Evolutionary conservation across 2,113 vertebrate species (phyloP).

Genomic region (Prietella phreatophila): DNA sequence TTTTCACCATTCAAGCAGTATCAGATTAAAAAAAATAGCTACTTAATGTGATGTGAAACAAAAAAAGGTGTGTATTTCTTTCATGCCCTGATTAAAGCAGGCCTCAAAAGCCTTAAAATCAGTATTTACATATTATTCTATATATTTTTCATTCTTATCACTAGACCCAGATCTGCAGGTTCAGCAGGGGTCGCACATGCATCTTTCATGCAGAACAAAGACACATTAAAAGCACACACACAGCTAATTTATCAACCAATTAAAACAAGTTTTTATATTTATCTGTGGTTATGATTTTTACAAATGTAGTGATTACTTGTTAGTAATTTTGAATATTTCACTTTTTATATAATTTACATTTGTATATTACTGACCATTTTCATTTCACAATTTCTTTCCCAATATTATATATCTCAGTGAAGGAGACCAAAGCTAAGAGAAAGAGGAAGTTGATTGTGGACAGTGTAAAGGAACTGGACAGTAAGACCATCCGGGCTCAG

Average conservation of each 20-base stretch:
- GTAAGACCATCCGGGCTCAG: constrained; percentile 97
- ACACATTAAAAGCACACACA: neutral
- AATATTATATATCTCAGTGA: constrained; percentile 74
- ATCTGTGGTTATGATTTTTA: neutral
- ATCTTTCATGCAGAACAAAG: neutral
- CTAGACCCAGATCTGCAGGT: neutral
- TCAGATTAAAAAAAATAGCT: neutral
- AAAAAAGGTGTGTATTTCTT: neutral
- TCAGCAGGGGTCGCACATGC: neutral
- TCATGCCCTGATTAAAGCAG: neutral
- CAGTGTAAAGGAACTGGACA: constrained; percentile 97
- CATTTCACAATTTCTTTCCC: neutral
- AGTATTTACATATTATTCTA: neutral
- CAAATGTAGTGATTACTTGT: neutral
- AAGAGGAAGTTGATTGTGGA: constrained; percentile 99
- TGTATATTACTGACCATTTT: neutral
- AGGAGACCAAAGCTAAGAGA: constrained; percentile 98
- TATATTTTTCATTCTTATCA: neutral
- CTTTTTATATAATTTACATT: neutral
- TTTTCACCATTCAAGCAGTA: neutral
- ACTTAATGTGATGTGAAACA: neutral
- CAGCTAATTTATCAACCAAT: neutral
- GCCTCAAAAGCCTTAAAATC: neutral
- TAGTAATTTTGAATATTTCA: neutral
- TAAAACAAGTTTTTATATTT: neutral